These are phyloP conservation scores for Pelvicachromis taeniatus DNA, from an alignment of 2,113 vertebrate genomes.

Conservation along the genomic window DNA sequence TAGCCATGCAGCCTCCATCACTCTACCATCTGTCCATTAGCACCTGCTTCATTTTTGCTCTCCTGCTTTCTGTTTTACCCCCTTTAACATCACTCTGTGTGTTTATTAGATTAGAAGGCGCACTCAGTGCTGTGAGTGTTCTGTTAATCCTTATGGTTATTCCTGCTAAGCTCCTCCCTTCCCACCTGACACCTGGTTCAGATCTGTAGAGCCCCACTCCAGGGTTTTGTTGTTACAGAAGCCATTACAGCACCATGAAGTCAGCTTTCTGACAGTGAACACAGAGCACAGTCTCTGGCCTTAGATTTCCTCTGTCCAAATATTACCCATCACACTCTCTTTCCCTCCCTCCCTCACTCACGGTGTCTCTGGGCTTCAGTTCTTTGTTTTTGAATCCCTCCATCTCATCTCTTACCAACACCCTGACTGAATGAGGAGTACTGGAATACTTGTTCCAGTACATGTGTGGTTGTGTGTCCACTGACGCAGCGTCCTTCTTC, in stretches of 20 bases:
- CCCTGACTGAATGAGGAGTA: background rate
- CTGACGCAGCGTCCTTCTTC: background rate
- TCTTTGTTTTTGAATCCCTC: conserved; percentile 51
- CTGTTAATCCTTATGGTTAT: conserved; percentile 58
- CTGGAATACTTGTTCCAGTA: background rate
- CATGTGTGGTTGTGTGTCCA: background rate
- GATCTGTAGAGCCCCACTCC: conserved; percentile 16
- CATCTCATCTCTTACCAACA: conserved; percentile 52
- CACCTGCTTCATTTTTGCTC: conserved; percentile 39
- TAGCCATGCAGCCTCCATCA: conserved; percentile 4
- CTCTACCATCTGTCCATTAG: conserved; percentile 53
- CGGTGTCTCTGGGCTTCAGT: conserved; percentile 21
- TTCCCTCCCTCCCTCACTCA: background rate
- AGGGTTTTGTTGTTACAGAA: conserved; percentile 39
- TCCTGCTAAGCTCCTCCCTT: conserved; percentile 37
- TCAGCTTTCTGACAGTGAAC: conserved; percentile 18
- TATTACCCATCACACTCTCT: background rate
- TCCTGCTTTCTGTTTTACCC: background rate
- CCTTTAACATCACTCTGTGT: conserved; percentile 14
- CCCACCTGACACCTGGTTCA: conserved; percentile 45
- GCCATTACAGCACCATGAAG: conserved; percentile 38
- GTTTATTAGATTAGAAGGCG: conserved; percentile 49
- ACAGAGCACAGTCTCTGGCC: background rate
- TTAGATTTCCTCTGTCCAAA: background rate
- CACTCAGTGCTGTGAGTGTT: conserved; percentile 34